Evolutionary conservation across 2,797 vertebrate genomes (phyloP).

Genomic region (Malurus splendens): DNA sequence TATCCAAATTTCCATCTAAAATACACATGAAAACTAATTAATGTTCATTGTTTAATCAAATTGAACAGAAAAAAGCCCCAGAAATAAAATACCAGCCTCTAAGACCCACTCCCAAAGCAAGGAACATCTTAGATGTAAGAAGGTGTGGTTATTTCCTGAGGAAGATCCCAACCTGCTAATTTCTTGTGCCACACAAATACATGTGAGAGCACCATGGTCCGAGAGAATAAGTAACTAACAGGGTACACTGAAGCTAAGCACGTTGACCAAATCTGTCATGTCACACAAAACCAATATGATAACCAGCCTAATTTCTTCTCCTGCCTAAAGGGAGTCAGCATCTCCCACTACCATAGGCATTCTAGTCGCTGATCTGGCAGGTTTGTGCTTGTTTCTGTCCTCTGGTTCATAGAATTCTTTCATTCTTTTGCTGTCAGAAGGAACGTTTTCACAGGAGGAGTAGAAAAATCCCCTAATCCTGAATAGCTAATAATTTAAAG

Average conservation of each 20-base stretch:
- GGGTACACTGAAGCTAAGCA: neutral
- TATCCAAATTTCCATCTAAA: neutral
- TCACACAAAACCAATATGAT: neutral
- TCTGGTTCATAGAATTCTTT: neutral
- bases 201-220: neutral
- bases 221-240: neutral
- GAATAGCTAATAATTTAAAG: neutral
- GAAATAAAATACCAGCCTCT: neutral
- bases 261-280: neutral
- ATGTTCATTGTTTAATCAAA: neutral
- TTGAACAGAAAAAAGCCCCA: neutral
- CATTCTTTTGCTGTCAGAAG: neutral
- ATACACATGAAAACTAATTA: neutral
- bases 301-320: neutral
- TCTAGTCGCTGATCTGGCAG: neutral
- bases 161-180: neutral
- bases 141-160: neutral
- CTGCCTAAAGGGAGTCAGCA: neutral
- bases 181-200: neutral
- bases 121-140: neutral
- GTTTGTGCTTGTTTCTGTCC: neutral
- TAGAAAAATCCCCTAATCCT: neutral
- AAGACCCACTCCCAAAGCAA: neutral
- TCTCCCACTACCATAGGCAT: neutral
- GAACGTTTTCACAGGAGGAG: neutral